phyloP scores from a whole-genome alignment of 2,797 vertebrate genomes.

The Myotis daubentonii region DNA sequence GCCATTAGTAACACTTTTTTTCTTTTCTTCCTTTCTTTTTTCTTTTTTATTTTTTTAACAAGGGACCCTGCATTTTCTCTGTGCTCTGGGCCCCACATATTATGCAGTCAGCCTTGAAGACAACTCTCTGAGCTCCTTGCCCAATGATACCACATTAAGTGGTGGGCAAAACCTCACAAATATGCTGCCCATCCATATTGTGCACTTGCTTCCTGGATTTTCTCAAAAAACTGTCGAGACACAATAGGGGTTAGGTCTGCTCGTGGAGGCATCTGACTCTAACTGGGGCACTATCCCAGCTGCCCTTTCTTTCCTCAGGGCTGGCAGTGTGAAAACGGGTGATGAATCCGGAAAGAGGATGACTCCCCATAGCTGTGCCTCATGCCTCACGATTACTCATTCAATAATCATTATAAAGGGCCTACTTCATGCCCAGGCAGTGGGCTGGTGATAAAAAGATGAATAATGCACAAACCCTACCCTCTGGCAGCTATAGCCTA shows the following conservation, averaged over 20 bases:
- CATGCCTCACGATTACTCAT: constrained; percentile 41
- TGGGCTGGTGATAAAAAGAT: not conserved
- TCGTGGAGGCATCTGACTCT: too few species aligned
- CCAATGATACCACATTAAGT: not conserved
- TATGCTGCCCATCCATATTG: not conserved
- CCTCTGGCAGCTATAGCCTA: not conserved
- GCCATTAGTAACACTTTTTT: not conserved
- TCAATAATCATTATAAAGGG: not conserved
- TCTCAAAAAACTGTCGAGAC: not conserved
- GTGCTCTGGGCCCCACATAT: not conserved
- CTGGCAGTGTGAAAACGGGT: not conserved
- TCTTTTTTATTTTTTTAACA: not conserved
- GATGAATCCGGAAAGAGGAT: not conserved
- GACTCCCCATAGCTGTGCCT: not conserved
- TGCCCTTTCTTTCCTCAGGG: not conserved
- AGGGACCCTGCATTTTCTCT: not conserved
- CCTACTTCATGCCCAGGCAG: constrained; percentile 44
- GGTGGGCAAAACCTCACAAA: not conserved
- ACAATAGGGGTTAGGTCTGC: not conserved
- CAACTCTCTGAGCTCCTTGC: not conserved
- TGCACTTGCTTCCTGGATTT: not conserved
- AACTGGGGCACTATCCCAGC: too few species aligned
- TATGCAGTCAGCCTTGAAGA: not conserved
- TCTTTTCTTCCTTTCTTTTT: not conserved
- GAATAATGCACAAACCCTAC: constrained; percentile 2